Evolutionary conservation across 2,797 vertebrate species (phyloP), one percentile per base, ranked within the genome.

Genomic region (Malacoctenus gilli): DNA sequence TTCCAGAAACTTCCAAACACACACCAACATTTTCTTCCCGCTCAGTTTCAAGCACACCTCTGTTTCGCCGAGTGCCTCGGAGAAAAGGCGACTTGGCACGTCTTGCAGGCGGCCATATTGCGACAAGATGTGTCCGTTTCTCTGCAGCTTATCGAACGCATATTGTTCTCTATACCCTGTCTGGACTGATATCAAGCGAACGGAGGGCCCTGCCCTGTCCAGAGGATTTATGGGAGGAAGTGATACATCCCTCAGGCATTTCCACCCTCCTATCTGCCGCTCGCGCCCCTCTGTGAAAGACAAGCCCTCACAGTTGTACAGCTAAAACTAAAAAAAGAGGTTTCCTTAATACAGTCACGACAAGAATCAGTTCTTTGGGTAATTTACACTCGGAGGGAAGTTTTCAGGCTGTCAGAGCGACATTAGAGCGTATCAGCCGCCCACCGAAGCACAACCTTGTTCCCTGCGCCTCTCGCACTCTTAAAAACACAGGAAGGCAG

Each of bases 161-260:
- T 48, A 68, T 54, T 65, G 50, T 64, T 73, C 43, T 40, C 55
- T 74, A n/a, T 23, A 55, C 39, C 40, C 50, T 36, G 59, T 67
- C 55, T 54, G 75, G 58, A 40, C 46, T 71, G 59, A 48, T 80
- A 82, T 80, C 69, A 68, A 65, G 59, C 58, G 51, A 25, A n/a
- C 41, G 20, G 41, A 52, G 61, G 63, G 62, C 75, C 77, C 68
- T 81, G 79, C 77, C 81, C 80, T 50, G 53, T 58, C 71, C 48
- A 41, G 60, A 59, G 56, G 64, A 71, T 79, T 76, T 68, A 46
- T 44, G 58, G 37, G 60, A 88, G 89, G 87, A 90, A 83, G 61
- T 89, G 87, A 90, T 79, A 82, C 74, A 83, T 83, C 78, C 54
- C 58, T 69, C 28, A 59, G 79, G 85, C 72, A 87, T 90, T 89